phyloP scores from a whole-genome alignment of 2,888 invertebrate genomes.

The Neoscelio sp. region DNA sequence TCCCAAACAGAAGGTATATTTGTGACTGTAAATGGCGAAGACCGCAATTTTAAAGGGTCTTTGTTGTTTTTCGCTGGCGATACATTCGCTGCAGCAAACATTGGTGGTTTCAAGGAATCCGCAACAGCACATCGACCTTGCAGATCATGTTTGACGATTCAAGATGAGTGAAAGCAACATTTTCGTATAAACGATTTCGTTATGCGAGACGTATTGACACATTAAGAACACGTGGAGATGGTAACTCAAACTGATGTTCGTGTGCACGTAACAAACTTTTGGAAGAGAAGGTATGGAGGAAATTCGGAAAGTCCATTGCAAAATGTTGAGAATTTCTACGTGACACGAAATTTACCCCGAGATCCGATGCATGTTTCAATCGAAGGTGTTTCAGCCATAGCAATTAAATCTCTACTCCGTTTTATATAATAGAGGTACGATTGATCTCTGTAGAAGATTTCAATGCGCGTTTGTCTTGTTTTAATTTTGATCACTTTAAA shows the following conservation, averaged over 20 bases:
- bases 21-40: constrained; percentile 13
- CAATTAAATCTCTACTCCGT: constrained; percentile 5
- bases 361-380: constrained; percentile 29
- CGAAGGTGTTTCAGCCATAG: constrained; percentile 23
- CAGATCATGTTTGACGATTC: constrained; percentile 48
- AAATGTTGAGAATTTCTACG: constrained; percentile 14
- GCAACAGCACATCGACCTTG: constrained; percentile 65
- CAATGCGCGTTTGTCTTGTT: constrained; percentile 43
- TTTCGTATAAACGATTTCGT: constrained; percentile 17
- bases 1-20: constrained; percentile 59
- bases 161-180: constrained; percentile 7
- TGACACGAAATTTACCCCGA: constrained; percentile 25
- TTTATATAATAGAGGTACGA: too few species aligned
- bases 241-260: neutral
- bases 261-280: neutral
- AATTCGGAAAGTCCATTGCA: constrained; percentile 14
- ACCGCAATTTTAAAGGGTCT: constrained; percentile 63
- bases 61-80: constrained; percentile 65
- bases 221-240: constrained; percentile 26
- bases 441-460: too few species aligned
- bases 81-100: constrained; percentile 65
- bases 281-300: constrained; percentile 26
- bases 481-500: constrained; percentile 55
- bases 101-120: constrained; percentile 68
- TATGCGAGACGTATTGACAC: constrained; percentile 1